A percentile compares a stretch with the other conserved stretches of the same genome.
Evolutionary conservation across 2,797 vertebrate species (phyloP).

Genomic region (Lepus townsendii): DNA sequence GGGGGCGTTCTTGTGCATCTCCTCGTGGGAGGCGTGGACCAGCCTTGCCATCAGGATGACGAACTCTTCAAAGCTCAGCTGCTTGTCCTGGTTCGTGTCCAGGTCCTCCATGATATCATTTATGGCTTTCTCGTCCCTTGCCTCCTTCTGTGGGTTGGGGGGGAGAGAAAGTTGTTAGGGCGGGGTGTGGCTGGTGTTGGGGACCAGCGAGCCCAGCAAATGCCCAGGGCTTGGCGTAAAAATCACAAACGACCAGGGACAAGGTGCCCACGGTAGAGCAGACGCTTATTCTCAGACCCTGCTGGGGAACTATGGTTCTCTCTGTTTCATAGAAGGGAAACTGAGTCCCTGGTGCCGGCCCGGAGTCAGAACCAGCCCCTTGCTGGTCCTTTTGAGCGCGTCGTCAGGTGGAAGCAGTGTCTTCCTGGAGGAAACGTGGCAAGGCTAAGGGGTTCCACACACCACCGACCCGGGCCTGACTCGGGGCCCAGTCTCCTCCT

Average conservation of each 20-base stretch:
- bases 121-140: rapidly evolving
- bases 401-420: background rate
- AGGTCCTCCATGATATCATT: conserved; percentile 74
- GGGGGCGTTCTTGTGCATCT: conserved; percentile 61
- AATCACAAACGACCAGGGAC: background rate
- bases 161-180: background rate
- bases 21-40: conserved; percentile 43
- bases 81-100: conserved; percentile 69
- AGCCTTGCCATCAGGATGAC: conserved; percentile 33
- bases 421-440: background rate
- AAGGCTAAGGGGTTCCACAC: too few relatives aligned
- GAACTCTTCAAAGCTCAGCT: conserved; percentile 77
- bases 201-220: background rate
- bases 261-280: rapidly evolving
- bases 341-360: too few relatives aligned
- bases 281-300: rapidly evolving
- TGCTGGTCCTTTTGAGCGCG: background rate
- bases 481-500: too few relatives aligned
- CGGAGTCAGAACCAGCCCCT: background rate
- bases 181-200: background rate
- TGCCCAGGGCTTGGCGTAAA: background rate
- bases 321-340: background rate
- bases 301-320: rapidly evolving
- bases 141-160: conserved; percentile 2
- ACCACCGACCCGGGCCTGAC: background rate